Evolutionary conservation across 1,140 invertebrate species (phyloP), one percentile per base, ranked within the genome.

Genomic region (Eupristina koningsbergeri): DNA sequence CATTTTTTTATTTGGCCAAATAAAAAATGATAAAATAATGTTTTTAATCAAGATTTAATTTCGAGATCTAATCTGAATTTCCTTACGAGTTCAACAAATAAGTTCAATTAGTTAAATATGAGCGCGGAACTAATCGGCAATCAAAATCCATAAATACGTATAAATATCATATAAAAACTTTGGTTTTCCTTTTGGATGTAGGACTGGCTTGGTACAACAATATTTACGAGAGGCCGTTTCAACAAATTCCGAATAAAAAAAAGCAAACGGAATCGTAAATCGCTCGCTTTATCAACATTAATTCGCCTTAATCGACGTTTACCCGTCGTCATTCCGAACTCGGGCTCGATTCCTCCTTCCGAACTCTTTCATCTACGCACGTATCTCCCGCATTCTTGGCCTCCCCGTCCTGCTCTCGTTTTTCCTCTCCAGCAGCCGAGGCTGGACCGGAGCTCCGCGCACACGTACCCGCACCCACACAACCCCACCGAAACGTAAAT

Each of bases 221-320:
- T 50, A 50, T 50, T 50, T 36, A 58, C 11, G 50, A 61, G 31
- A 31, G 6, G 15, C 34, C 17, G n/a, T 77, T 58, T 31, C 53
- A 36, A n/a, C 2, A 34, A 34, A 53, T n/a, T 29, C 29, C 39
- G 45, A 15, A 53, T 45, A 6, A 75, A 53, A 75, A 41, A 45
- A 41, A 73, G 39, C 41, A n/a, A 53, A 19, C 5, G 41, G 34
- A 75, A 75, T 50, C 47, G 53, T 53, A 45, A 63, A 63, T 63
- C 50, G 75, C 50, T 39, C 75, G 75, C 3, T 45, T 41, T 63
- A 77, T 77, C 53, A 63, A 63, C 31, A 36, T 63, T 53, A 77
- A 77, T 77, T 77, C 36, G 75, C 75, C 31, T 63, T 61, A 78
- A 78, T 78, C 76, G 58, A 61, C 73, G 73, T 75, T 75, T 45